Conservation (phyloP, 1,140 invertebrate genomes). For the Drosophila simulans region DNA sequence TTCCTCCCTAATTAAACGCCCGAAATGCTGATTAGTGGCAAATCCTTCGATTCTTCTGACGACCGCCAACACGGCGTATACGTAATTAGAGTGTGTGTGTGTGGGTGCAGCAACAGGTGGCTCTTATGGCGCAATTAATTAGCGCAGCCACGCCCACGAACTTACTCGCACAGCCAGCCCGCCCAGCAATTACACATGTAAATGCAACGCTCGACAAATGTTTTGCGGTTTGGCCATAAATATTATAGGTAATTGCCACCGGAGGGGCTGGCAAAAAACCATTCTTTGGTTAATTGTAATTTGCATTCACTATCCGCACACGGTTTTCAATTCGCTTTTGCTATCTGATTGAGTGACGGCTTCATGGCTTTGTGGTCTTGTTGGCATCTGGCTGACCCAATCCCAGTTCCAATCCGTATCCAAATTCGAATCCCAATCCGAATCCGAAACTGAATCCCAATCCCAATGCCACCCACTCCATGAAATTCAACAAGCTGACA, state of each 20-base stretch:
- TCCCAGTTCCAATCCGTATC: neutral
- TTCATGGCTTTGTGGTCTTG: constrained; percentile 43
- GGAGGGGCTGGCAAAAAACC: constrained; percentile 23
- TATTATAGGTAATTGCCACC: constrained; percentile 66
- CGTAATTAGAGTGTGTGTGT: constrained; percentile 18
- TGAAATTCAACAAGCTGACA: constrained; percentile 56
- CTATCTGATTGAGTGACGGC: constrained; percentile 69
- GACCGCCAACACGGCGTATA: constrained; percentile 15
- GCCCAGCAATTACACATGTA: constrained; percentile 49
- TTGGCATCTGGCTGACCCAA: constrained; percentile 2
- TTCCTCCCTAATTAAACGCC: constrained; percentile 70
- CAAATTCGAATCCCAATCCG: neutral
- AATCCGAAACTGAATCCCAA: no score
- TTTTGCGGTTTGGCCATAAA: constrained; percentile 66
- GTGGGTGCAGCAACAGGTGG: constrained; percentile 34
- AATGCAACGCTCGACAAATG: constrained; percentile 60
- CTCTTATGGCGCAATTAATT: constrained; percentile 62
- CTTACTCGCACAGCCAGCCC: neutral
- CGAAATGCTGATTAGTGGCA: constrained; percentile 54
- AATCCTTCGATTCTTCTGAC: neutral
- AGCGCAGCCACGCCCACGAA: constrained; percentile 32
- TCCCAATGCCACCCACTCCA: constrained; percentile 6
- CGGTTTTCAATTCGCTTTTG: constrained; percentile 57
- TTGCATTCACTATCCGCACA: constrained; percentile 29
- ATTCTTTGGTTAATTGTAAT: constrained; percentile 63